Evolutionary conservation across 1,140 invertebrate species (phyloP).

Genomic region (Tachypleus tridentatus): DNA sequence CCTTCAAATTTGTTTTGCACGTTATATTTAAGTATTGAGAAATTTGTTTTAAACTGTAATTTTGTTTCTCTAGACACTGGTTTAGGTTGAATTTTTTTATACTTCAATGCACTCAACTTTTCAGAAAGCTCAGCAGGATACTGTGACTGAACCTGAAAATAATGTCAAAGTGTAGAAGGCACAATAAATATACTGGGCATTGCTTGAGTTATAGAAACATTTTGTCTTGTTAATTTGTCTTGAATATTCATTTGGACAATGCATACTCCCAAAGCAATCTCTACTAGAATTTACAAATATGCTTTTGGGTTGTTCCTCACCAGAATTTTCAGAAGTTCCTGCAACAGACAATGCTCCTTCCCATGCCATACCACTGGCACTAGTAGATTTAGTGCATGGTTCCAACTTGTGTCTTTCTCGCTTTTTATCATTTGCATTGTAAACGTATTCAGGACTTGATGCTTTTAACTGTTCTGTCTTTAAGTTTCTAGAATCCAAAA

Average conservation of each 20-base stretch:
- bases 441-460: no score
- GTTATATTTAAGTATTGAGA: no score
- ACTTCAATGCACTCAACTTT: slow-evolving; percentile 28
- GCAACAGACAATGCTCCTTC: no score
- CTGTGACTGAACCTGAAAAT: slow-evolving; percentile 5
- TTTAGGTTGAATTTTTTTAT: slow-evolving; percentile 41
- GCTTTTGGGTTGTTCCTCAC: background rate
- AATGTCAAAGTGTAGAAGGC: slow-evolving; percentile 6
- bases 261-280: background rate
- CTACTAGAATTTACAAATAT: background rate
- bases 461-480: no score
- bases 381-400: no score
- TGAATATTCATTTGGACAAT: slow-evolving; percentile 3
- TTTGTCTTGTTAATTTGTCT: slow-evolving; percentile 10
- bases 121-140: background rate
- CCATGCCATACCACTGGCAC: no score
- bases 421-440: no score
- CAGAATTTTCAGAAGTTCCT: background rate
- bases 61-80: slow-evolving; percentile 13
- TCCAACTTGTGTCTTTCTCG: no score
- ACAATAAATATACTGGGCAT: slow-evolving; percentile 17
- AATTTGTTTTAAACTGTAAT: no score
- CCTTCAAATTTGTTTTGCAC: no score
- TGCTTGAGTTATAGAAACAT: slow-evolving; percentile 11
- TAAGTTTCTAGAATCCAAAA: no score